A percentile compares a stretch with the other conserved stretches of the same genome.
phyloP scores from a whole-genome alignment of 2,113 vertebrate genomes.

The Sorex fumeus region DNA sequence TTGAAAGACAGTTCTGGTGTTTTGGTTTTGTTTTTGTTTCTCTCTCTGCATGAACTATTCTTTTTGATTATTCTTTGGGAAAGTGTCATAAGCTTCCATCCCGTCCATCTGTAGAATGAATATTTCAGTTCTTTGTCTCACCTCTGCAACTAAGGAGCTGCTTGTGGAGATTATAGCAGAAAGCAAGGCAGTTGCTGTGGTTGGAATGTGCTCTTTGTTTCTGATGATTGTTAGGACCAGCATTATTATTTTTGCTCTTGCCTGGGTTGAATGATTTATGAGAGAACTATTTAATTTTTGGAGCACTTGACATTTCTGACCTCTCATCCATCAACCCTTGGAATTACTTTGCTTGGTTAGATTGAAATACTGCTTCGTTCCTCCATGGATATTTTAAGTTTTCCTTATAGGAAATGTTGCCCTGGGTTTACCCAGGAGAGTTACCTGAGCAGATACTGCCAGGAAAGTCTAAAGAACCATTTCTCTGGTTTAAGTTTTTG shows the following conservation, averaged over 20 bases:
- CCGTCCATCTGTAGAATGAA: background rate
- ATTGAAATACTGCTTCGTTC: constrained; percentile 63
- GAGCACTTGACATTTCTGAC: constrained; percentile 71
- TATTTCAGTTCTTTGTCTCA: constrained; percentile 19
- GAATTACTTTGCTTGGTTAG: constrained; percentile 56
- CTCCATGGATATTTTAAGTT: constrained; percentile 41
- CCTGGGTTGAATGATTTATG: constrained; percentile 68
- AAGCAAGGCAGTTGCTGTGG: background rate
- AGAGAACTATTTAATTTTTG: constrained; percentile 75
- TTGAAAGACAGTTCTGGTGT: constrained; percentile 43
- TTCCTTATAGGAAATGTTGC: constrained; percentile 31
- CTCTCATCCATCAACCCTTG: constrained; percentile 63
- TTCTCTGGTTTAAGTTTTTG: background rate
- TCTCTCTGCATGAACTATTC: background rate
- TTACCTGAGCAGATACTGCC: background rate
- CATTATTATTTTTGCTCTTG: constrained; percentile 41
- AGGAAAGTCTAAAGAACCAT: background rate
- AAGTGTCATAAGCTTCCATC: background rate
- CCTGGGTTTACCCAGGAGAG: background rate
- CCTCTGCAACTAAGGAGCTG: background rate
- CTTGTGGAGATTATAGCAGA: background rate
- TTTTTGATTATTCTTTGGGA: background rate
- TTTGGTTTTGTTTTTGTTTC: background rate
- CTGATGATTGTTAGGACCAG: constrained; percentile 25
- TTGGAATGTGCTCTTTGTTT: constrained; percentile 24